Percentiles rank a stretch among this genome's conserved stretches.
Evolutionary conservation across 2,888 invertebrate species (phyloP).

Genomic region (Nemotelus nigrinus): DNA sequence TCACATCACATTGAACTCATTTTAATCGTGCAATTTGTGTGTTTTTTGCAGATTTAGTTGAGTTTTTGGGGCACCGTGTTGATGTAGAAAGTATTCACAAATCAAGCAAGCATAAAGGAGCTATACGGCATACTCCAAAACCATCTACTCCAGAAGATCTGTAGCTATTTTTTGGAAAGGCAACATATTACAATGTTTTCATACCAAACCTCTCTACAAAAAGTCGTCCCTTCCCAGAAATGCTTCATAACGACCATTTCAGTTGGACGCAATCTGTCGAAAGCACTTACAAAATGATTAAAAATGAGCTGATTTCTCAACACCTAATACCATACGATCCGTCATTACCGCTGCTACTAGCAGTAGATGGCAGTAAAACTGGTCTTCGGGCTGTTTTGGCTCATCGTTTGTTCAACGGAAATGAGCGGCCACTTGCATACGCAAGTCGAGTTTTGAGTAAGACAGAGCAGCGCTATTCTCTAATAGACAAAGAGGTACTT

Average conservation of each 20-base stretch:
- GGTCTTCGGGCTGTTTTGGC: constrained; percentile 48
- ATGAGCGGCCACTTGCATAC: constrained; percentile 48
- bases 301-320: constrained; percentile 28
- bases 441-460: constrained; percentile 16
- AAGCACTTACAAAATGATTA: not conserved
- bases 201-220: constrained; percentile 37
- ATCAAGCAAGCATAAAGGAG: too few relatives aligned
- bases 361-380: constrained; percentile 47
- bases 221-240: constrained; percentile 20
- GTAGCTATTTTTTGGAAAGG: not conserved
- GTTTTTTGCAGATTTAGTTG: too few relatives aligned
- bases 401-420: constrained; percentile 16
- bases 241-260: not conserved
- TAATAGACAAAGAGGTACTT: constrained; percentile 45
- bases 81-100: too few relatives aligned
- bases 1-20: constrained; percentile 36
- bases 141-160: not conserved
- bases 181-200: constrained; percentile 20
- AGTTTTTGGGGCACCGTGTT: too few relatives aligned
- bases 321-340: constrained; percentile 47
- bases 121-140: too few relatives aligned
- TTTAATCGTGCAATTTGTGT: constrained; percentile 43
- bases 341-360: constrained; percentile 44
- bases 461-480: constrained; percentile 38
- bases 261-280: not conserved